Percentiles rank a stretch among this genome's conserved stretches.
Evolutionary conservation across 1,140 invertebrate species (phyloP).

Genomic region (Acyrthosiphon pisum): DNA sequence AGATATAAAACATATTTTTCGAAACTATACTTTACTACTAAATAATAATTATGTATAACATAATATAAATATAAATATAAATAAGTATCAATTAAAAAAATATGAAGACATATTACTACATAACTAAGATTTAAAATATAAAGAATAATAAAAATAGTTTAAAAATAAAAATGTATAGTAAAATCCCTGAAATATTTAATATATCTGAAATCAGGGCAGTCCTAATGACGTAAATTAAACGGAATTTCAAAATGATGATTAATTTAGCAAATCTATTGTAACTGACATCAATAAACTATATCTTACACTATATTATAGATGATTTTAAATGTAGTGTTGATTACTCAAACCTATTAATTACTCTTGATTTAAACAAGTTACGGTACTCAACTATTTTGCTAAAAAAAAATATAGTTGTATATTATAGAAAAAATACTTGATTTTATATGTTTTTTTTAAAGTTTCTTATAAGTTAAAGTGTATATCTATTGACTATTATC

Average conservation of each 20-base stretch:
- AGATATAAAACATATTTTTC: background rate
- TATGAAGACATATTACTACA: background rate
- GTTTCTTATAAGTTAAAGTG: no score
- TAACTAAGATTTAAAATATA: background rate
- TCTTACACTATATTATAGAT: background rate
- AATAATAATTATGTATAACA: background rate
- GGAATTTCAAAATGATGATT: background rate
- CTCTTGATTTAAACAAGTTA: background rate
- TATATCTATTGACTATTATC: no score
- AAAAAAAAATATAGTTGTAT: background rate
- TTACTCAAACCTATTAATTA: background rate
- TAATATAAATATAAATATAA: no score
- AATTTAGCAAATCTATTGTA: background rate
- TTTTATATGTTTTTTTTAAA: no score
- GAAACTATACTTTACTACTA: background rate
- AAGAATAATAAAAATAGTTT: background rate
- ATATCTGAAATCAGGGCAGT: background rate
- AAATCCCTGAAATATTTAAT: background rate
- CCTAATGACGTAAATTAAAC: background rate
- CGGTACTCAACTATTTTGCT: background rate
- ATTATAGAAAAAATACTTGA: no score
- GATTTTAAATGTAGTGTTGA: background rate
- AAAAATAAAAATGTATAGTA: background rate
- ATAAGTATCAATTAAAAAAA: background rate
- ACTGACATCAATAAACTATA: no score